Evolutionary conservation across 2,113 vertebrate species (phyloP).

Genomic region (Cygnus buccinator): DNA sequence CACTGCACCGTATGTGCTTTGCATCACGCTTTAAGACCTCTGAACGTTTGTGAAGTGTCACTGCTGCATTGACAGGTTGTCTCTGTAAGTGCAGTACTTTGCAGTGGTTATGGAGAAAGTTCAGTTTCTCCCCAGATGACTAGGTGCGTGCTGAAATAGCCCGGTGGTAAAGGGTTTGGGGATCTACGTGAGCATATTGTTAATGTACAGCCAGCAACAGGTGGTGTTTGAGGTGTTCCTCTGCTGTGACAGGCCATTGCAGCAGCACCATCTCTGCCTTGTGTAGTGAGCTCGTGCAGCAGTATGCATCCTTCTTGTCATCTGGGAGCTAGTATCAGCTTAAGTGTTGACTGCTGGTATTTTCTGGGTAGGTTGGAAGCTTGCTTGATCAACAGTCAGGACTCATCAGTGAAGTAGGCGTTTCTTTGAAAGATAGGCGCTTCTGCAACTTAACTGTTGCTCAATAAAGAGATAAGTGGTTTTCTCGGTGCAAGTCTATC

Average conservation of each 20-base stretch:
- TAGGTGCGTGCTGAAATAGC: not conserved
- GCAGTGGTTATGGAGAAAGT: not conserved
- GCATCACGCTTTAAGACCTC: not conserved
- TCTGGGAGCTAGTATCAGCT: not conserved
- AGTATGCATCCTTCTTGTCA: conserved; percentile 33
- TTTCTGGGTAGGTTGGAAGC: not conserved
- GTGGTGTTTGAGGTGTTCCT: conserved; percentile 18
- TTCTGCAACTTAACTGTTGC: not conserved
- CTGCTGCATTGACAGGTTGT: not conserved
- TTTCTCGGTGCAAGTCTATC: not conserved
- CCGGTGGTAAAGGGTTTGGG: not conserved
- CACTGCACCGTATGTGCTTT: not conserved
- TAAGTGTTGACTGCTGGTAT: not conserved
- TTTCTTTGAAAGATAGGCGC: not conserved
- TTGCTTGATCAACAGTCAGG: not conserved
- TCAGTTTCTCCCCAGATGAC: no score
- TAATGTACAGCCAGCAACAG: not conserved
- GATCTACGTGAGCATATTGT: not conserved
- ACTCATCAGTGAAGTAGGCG: not conserved
- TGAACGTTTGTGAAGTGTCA: not conserved
- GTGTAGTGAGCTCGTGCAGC: conserved; percentile 9
- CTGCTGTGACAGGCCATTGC: not conserved
- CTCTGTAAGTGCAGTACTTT: not conserved
- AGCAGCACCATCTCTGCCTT: not conserved
- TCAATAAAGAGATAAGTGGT: not conserved